A percentile compares a stretch with the other conserved stretches of the same genome.
Evolutionary conservation across 1,140 invertebrate species (phyloP).

Genomic region (Zaprionus capensis): DNA sequence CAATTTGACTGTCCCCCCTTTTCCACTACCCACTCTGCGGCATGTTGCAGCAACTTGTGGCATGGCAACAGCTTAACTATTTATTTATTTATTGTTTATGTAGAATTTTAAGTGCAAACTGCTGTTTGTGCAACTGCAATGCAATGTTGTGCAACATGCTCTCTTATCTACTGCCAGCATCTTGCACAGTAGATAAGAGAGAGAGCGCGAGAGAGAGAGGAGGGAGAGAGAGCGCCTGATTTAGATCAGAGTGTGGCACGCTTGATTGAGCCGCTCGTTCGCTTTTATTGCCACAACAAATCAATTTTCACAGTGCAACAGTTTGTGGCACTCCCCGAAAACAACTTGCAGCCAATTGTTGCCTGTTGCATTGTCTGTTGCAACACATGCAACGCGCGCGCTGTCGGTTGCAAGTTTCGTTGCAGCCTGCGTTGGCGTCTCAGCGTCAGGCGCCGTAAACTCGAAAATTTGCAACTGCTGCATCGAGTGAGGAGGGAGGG

Average conservation of each 20-base stretch:
- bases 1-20: slow-evolving; percentile 51
- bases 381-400: no score
- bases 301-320: slow-evolving; percentile 65
- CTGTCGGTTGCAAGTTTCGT: slow-evolving; percentile 19
- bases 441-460: slow-evolving; percentile 60
- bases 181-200: slow-evolving; percentile 23
- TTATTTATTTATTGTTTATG: slow-evolving; percentile 61
- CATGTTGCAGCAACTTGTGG: slow-evolving; percentile 54
- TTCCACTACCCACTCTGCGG: background rate
- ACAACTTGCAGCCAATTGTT: slow-evolving; percentile 36
- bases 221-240: slow-evolving; percentile 18
- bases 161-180: slow-evolving; percentile 65
- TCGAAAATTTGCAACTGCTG: slow-evolving; percentile 74
- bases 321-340: slow-evolving; percentile 40
- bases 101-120: slow-evolving; percentile 78
- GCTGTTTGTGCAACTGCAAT: slow-evolving; percentile 60
- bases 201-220: slow-evolving; percentile 19
- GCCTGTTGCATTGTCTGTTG: slow-evolving; percentile 62
- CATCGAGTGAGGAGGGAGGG: slow-evolving; percentile 17
- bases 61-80: slow-evolving; percentile 41
- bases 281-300: slow-evolving; percentile 79
- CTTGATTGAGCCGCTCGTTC: slow-evolving; percentile 67
- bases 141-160: slow-evolving; percentile 5
- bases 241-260: slow-evolving; percentile 53
- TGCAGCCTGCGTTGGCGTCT: slow-evolving; percentile 63